Percentiles rank a stretch among this genome's conserved stretches.
These are phyloP conservation scores for Bruchidius siliquastri DNA, from an alignment of 2,888 invertebrate genomes.

Conservation along the genomic window DNA sequence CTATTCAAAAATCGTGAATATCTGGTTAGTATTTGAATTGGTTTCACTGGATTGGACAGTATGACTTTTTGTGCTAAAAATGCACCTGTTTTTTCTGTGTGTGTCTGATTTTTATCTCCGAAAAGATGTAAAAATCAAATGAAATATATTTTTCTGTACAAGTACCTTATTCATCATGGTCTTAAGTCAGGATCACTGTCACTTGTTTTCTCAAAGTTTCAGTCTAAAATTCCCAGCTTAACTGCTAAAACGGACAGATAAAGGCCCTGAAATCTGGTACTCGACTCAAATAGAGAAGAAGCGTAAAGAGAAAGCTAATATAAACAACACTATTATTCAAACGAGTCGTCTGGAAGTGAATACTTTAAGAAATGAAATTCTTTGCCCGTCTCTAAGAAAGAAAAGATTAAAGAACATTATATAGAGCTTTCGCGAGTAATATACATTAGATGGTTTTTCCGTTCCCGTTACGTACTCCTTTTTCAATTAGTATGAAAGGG, in stretches of 20 bases:
- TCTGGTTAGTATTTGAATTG: too few relatives aligned
- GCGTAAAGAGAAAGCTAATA: not conserved
- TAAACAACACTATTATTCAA: slow-evolving; percentile 1
- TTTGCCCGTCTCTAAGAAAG: not conserved
- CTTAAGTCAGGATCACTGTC: not conserved
- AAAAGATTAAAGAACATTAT: slow-evolving; percentile 2
- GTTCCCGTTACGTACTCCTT: not conserved
- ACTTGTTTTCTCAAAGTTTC: not conserved
- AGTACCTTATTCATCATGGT: not conserved
- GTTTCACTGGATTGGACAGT: too few relatives aligned
- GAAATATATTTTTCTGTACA: too few relatives aligned
- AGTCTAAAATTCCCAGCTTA: not conserved
- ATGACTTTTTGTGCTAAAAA: too few relatives aligned
- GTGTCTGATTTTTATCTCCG: too few relatives aligned
- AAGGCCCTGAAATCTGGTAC: not conserved
- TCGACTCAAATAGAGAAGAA: not conserved
- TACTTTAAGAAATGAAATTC: slow-evolving; percentile 2
- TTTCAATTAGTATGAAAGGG: not conserved
- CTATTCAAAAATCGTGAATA: too few relatives aligned
- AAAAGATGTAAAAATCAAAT: too few relatives aligned
- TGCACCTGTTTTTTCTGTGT: too few relatives aligned
- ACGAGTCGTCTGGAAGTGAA: not conserved
- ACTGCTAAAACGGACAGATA: not conserved
- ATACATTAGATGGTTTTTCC: not conserved
- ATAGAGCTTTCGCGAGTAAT: not conserved